Percentiles rank a stretch among this genome's conserved stretches.
phyloP scores from a whole-genome alignment of 2,113 vertebrate species.

The Potamarius usumacintae region DNA sequence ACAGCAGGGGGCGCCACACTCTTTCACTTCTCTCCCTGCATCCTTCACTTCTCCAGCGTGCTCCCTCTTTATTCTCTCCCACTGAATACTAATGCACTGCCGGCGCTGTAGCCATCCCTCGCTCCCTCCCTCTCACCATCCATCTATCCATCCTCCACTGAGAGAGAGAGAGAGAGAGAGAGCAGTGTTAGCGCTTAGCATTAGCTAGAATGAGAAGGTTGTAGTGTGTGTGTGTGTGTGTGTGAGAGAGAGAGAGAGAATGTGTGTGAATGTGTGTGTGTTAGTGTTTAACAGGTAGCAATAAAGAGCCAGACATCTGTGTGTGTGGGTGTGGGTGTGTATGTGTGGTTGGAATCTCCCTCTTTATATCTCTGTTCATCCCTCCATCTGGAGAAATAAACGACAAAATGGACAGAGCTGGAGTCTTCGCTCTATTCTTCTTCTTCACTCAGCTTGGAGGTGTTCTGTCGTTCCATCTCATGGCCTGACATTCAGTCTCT shows the following conservation, averaged over 20 bases:
- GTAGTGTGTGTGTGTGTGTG: constrained; percentile 24
- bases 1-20: constrained; percentile 21
- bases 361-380: constrained; percentile 63
- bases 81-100: constrained; percentile 76
- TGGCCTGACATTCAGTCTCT: constrained; percentile 53
- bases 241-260: constrained; percentile 15
- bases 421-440: constrained; percentile 74
- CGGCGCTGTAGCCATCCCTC: constrained; percentile 62
- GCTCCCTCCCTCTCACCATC: constrained; percentile 52
- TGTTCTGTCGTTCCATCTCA: constrained; percentile 72
- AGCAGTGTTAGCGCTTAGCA: constrained; percentile 61
- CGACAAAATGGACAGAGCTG: constrained; percentile 73
- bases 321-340: constrained; percentile 19
- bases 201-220: constrained; percentile 51
- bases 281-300: constrained; percentile 31
- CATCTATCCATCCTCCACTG: constrained; percentile 66
- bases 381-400: constrained; percentile 66
- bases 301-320: constrained; percentile 14
- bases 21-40: background rate
- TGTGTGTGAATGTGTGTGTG: constrained; percentile 31
- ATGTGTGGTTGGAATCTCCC: constrained; percentile 52
- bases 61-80: constrained; percentile 63
- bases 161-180: constrained; percentile 65
- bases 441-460: constrained; percentile 75
- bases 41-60: background rate